A percentile compares a stretch with the other conserved stretches of the same genome.
Conservation (phyloP, 2,888 invertebrate genomes). For the Andrena fulva region DNA sequence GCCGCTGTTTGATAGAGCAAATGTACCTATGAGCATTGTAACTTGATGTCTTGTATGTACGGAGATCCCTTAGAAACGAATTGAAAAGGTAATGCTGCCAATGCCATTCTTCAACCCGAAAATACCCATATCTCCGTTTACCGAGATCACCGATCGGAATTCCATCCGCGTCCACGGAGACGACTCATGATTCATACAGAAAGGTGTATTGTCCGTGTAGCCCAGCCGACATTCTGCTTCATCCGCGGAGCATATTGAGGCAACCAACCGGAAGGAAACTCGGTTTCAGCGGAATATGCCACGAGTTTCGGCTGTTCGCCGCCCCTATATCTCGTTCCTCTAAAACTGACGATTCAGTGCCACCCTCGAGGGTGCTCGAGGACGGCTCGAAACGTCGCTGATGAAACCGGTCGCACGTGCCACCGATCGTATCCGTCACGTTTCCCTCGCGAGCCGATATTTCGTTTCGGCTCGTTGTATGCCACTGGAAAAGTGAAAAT, state of each 20-base stretch:
- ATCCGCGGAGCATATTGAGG: conserved; percentile 66
- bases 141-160: conserved; percentile 4
- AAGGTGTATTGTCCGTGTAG: conserved; percentile 69
- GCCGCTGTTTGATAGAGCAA: no score
- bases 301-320: conserved; percentile 57
- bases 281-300: conserved; percentile 62
- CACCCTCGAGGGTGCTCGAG: conserved; percentile 45
- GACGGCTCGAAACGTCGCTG: conserved; percentile 26
- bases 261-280: conserved; percentile 64
- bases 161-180: conserved; percentile 29
- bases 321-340: conserved; percentile 19
- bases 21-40: no score
- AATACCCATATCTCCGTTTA: conserved; percentile 1
- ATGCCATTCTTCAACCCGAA: not conserved
- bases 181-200: conserved; percentile 52
- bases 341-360: conserved; percentile 60
- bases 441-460: conserved; percentile 12
- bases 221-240: conserved; percentile 60
- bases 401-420: conserved; percentile 39
- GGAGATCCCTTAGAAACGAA: not conserved
- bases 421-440: conserved; percentile 8
- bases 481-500: not conserved
- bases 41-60: not conserved
- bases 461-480: not conserved
- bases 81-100: not conserved